Evolutionary conservation across 2,888 invertebrate species (phyloP), one percentile per base, ranked within the genome.

Genomic region (Siphonodentalium dalli): DNA sequence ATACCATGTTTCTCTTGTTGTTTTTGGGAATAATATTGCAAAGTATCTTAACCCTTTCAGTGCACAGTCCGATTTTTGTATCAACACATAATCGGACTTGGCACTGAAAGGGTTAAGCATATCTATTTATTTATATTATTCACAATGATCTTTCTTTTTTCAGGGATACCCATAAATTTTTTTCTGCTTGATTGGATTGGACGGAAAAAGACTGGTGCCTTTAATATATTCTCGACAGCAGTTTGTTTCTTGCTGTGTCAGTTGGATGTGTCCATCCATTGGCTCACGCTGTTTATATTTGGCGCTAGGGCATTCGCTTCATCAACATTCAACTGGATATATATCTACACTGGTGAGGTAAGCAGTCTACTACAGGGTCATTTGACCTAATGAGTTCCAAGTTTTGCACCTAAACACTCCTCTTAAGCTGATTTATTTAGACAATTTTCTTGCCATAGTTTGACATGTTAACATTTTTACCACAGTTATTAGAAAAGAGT

Each of bases 291-390:
- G 9, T 72, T 81, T 34, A 71, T 79, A 59, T 79, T 81, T 51
- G 65, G 64, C 31, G 71, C 69, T 8, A 53, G 80, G 27, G 77
- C 75, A 2, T 78, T 78, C 52, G 65, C 77, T 1, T 47, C 77
- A 3, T 78, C 75, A 31, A 71, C 72, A 53, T 79, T 80, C 59
- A 74, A 71, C 57, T 69, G 71, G 58, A 68, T 76, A 7, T 81
- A 81, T 49, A 77, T 81, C 15, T 81, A 81, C 56, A 79, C 81
- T 20, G 65, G 74, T 27, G 81, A 81, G 75, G 80, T 80, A 53
- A 57, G 62, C 35, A 15, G 13, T 41, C 5, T 21, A 13, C 4
- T 5, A 37, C 11, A n/a, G 20, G 13, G 11, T 13, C 23, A 4
- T 37, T n/a, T n/a, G n/a, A n/a, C n/a, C n/a, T n/a, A n/a, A n/a